Conservation (phyloP, 2,113 vertebrate genomes). For the Poeciliopsis occidentalis region DNA sequence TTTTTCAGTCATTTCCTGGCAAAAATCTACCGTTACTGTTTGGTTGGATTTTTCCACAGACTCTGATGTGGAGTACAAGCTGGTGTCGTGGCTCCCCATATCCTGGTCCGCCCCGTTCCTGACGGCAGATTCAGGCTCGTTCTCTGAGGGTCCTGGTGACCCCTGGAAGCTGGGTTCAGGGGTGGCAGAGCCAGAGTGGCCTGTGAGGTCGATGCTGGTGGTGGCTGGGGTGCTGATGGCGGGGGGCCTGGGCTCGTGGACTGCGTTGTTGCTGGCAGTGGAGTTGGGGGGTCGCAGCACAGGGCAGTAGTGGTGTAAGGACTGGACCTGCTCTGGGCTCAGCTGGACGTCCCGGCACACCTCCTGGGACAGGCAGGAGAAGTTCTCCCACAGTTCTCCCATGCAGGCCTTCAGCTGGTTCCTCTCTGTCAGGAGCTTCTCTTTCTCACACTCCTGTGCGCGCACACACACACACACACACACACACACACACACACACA, state of each 20-base stretch:
- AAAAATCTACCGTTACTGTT: conserved; percentile 97
- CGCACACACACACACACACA: conserved; percentile 1
- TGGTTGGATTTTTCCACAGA: conserved; percentile 88
- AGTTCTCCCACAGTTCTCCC: conserved; percentile 98
- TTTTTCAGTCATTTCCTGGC: conserved; percentile 99
- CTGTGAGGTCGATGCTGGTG: conserved; percentile 82
- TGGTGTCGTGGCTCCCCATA: conserved; percentile 77
- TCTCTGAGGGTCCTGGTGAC: conserved; percentile 82
- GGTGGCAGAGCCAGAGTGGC: conserved; percentile 76
- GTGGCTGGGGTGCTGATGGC: conserved; percentile 64
- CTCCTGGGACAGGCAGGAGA: conserved; percentile 98
- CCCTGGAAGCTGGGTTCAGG: conserved; percentile 85
- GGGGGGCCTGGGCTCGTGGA: conserved; percentile 73
- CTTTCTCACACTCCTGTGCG: conserved; percentile 94
- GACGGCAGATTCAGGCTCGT: conserved; percentile 77
- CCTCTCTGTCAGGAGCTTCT: conserved; percentile 95
- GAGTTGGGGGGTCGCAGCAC: conserved; percentile 88
- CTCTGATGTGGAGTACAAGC: conserved; percentile 78
- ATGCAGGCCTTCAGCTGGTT: conserved; percentile 98
- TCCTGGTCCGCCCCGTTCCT: conserved; percentile 75
- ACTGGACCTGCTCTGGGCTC: conserved; percentile 96
- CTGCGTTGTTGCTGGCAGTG: conserved; percentile 65
- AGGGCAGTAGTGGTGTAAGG: conserved; percentile 94
- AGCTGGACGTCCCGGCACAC: conserved; percentile 95
- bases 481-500: too few species aligned